Evolutionary conservation across 2,888 invertebrate species (phyloP).

Genomic region (Napeogenes inachia): DNA sequence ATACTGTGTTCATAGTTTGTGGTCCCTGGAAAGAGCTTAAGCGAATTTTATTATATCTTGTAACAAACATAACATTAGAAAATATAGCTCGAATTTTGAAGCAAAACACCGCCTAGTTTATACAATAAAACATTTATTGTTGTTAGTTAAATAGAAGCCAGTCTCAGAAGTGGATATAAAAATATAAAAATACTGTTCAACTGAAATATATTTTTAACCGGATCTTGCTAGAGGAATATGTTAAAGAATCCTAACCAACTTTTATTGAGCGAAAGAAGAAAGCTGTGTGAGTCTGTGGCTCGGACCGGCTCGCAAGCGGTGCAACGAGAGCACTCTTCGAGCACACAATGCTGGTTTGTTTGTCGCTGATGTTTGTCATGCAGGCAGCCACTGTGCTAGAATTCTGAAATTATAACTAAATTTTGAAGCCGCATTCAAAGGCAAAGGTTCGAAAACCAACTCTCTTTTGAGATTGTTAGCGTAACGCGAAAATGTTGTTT

Average conservation of each 20-base stretch:
- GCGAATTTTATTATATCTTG: conserved; percentile 12
- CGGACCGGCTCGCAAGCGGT: conserved; percentile 25
- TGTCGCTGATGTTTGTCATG: conserved; percentile 56
- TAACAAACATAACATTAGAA: too few relatives aligned
- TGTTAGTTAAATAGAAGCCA: too few relatives aligned
- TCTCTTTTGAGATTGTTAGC: conserved; percentile 5
- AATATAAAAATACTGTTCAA: too few relatives aligned
- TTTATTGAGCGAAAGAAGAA: too few relatives aligned
- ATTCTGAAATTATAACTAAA: conserved; percentile 60
- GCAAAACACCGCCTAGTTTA: too few relatives aligned
- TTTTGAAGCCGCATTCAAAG: conserved; percentile 50
- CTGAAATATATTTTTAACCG: too few relatives aligned
- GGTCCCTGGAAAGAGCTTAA: conserved; percentile 13
- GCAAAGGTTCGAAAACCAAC: conserved; percentile 22
- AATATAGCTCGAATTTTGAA: too few relatives aligned
- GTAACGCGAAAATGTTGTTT: not conserved
- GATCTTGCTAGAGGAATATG: too few relatives aligned
- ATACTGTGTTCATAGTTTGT: conserved; percentile 28
- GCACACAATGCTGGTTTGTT: conserved; percentile 55
- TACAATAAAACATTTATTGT: too few relatives aligned
- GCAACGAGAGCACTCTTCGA: conserved; percentile 47
- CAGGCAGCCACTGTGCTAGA: conserved; percentile 42
- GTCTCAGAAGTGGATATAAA: too few relatives aligned
- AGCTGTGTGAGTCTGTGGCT: conserved; percentile 17
- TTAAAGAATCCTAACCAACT: too few relatives aligned